Evolutionary conservation across 2,888 invertebrate genomes (phyloP).

Genomic region (Lypha dubia): DNA sequence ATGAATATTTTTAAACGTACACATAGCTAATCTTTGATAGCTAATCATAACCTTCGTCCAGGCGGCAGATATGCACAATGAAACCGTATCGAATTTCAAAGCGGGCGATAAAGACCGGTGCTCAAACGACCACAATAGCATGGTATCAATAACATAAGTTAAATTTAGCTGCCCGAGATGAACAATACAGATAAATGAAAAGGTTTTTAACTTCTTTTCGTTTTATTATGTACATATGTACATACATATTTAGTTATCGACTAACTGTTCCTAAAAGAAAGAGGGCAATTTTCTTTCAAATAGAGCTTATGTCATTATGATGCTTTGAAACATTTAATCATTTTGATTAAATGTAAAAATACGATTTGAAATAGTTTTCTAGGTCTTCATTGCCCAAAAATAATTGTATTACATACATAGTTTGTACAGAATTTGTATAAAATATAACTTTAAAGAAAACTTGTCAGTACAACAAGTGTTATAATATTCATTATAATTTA

Average conservation of each 20-base stretch:
- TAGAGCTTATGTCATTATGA: neutral
- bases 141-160: slow-evolving; percentile 72
- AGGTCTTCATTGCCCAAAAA: neutral
- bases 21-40: slow-evolving; percentile 69
- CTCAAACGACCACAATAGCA: slow-evolving; percentile 71
- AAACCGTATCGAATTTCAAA: slow-evolving; percentile 72
- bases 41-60: slow-evolving; percentile 71
- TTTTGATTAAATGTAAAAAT: neutral
- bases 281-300: slow-evolving; percentile 24
- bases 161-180: slow-evolving; percentile 72
- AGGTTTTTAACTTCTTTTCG: slow-evolving; percentile 37
- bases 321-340: neutral
- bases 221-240: no score
- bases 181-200: slow-evolving; percentile 70
- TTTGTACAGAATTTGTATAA: neutral
- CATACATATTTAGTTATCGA: slow-evolving; percentile 5
- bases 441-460: neutral
- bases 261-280: slow-evolving; percentile 30
- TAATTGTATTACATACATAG: no score
- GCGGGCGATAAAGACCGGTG: slow-evolving; percentile 73
- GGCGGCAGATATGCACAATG: slow-evolving; percentile 71
- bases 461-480: slow-evolving; percentile 14
- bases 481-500: slow-evolving; percentile 39
- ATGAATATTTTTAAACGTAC: slow-evolving; percentile 11
- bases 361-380: neutral